Percentiles rank a stretch among this genome's conserved stretches.
phyloP scores from a whole-genome alignment of 2,113 vertebrate genomes.

The Cynopterus brachyotis region DNA sequence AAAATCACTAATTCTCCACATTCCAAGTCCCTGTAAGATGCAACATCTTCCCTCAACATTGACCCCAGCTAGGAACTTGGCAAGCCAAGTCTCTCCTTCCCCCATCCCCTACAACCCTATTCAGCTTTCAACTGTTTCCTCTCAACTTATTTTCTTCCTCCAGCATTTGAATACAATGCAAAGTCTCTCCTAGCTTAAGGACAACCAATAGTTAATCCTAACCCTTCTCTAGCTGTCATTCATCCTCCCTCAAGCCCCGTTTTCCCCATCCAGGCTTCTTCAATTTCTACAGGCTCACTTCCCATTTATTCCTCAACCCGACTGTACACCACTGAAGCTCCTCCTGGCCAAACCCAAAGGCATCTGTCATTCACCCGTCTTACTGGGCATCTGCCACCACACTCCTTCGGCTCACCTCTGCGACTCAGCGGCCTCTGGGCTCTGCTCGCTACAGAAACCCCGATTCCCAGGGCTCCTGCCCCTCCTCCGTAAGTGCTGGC shows the following conservation, averaged over 20 bases:
- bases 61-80: neutral
- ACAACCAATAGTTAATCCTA: neutral
- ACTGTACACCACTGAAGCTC: neutral
- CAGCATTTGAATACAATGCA: neutral
- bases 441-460: neutral
- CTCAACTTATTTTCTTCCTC: neutral
- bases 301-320: neutral
- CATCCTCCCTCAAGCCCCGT: neutral
- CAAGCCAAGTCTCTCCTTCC: neutral
- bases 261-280: neutral
- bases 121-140: neutral
- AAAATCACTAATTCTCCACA: neutral
- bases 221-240: neutral
- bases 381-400: neutral
- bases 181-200: neutral
- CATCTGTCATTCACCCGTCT: neutral
- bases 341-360: neutral
- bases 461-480: neutral
- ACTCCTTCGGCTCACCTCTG: no score
- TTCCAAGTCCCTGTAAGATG: neutral
- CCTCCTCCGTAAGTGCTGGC: neutral
- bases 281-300: neutral
- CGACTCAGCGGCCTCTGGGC: neutral
- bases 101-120: neutral
- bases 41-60: neutral